phyloP scores from a whole-genome alignment of 2,888 invertebrate species.

The Agrotis segetum region DNA sequence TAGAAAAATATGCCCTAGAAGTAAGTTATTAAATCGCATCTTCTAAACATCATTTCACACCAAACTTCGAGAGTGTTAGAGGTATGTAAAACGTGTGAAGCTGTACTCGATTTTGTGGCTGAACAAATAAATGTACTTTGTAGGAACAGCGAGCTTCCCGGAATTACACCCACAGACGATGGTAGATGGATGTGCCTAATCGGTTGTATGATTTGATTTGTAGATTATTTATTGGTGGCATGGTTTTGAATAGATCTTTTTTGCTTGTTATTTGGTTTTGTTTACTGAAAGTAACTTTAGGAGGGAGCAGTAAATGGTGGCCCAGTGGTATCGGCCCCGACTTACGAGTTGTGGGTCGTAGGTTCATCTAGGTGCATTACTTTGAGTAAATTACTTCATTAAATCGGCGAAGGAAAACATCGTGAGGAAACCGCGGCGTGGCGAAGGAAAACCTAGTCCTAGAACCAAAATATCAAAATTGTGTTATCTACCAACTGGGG shows the following conservation, averaged over 20 bases:
- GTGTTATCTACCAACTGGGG: too few species aligned
- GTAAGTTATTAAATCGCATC: constrained; percentile 5
- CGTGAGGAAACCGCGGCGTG: too few species aligned
- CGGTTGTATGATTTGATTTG: constrained; percentile 48
- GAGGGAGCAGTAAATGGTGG: too few species aligned
- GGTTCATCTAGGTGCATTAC: too few species aligned
- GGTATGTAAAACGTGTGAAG: constrained; percentile 74
- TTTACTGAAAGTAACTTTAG: too few species aligned
- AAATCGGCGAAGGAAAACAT: too few species aligned
- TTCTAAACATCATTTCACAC: constrained; percentile 61
- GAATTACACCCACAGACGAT: constrained; percentile 37
- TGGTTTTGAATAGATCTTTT: background rate
- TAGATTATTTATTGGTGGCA: constrained; percentile 1
- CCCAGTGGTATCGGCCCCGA: too few species aligned
- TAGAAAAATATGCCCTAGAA: too few species aligned
- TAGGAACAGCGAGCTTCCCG: constrained; percentile 54
- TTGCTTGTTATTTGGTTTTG: background rate
- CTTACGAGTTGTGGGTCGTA: too few species aligned
- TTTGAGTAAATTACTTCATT: too few species aligned
- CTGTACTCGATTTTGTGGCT: constrained; percentile 77
- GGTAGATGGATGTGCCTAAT: constrained; percentile 49
- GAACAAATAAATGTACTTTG: constrained; percentile 54
- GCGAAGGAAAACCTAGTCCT: too few species aligned
- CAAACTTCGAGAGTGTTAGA: constrained; percentile 64
- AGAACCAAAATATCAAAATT: too few species aligned